Base-by-base conservation (phyloP, 2,888 invertebrate species). In the Drosophila phalerata region DNA sequence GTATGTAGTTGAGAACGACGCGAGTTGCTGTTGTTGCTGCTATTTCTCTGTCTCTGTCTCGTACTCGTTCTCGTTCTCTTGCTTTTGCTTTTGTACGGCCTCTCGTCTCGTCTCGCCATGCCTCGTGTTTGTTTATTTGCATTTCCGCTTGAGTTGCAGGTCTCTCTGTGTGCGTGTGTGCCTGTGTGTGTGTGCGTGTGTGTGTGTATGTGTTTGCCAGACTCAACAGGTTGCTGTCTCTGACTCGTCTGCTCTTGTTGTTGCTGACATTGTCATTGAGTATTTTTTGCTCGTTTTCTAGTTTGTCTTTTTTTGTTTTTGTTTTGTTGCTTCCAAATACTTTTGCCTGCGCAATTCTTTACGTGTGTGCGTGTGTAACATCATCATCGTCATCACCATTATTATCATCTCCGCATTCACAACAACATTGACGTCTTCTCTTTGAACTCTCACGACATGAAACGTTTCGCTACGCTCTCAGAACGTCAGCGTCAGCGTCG, bases 41-140 rank as follows among this genome's bases (percentile, higher is more conserved):
- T 66, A 55, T 66, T 32, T 37, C 58, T 58, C 64, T 28, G 37
- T 52, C 60, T 45, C 61, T 9, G n/a, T 5, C 40, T 15, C 60
- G 15, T 40, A 17, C 56, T 58, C 58, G 4, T 25, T 4, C 6
- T 28, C 8, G 5, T 28, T 5, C 28, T 28, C 8, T 13, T 68
- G 45, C 38, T 83, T 52, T 49, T 81, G 51, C 38, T 80, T 40
- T 49, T 81, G 52, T 65, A 70, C 73, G 57, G 56, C 45, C 70
- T 60, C 58, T 65, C 32, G 77, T 69, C 67, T 71, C 77, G 56
- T 58, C 65, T 61, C 28, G 40, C 42, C 30, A 22, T 30, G 64
- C 66, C 66, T 87, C 90, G 85, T 86, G 87, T 88, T 89, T 86
- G 90, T 86, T 86, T 86, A 86, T 89, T 86, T 86, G 86, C 86